These are phyloP conservation scores for Protodeltote pygarga DNA, from an alignment of 2,888 invertebrate species.

Conservation along the genomic window DNA sequence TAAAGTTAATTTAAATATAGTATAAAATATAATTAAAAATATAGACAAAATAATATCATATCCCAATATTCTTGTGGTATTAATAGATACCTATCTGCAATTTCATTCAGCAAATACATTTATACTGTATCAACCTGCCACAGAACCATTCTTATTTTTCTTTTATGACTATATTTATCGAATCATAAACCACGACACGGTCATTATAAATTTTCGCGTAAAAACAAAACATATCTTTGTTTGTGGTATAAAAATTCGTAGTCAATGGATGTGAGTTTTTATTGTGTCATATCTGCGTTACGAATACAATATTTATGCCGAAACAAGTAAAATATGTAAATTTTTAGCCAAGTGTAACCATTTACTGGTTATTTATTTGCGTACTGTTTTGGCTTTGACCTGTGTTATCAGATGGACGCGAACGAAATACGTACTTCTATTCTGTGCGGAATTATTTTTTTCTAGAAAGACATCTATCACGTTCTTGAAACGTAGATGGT, in stretches of 20 bases:
- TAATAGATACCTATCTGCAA: no score
- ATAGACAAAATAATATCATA: no score
- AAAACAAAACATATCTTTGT: constrained; percentile 43
- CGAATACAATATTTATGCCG: constrained; percentile 1
- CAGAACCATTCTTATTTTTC: constrained; percentile 20
- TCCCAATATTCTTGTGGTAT: no score
- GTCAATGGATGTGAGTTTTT: constrained; percentile 22
- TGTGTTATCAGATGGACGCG: no score
- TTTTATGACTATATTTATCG: constrained; percentile 38
- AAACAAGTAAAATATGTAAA: constrained; percentile 22
- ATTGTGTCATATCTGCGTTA: constrained; percentile 35
- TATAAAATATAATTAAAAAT: no score
- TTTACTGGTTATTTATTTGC: constrained; percentile 7
- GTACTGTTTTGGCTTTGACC: no score
- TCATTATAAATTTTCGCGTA: constrained; percentile 32
- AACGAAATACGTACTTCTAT: no score
- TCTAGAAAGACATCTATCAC: no score
- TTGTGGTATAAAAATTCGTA: constrained; percentile 25
- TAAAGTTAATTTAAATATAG: no score
- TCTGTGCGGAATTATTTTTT: no score
- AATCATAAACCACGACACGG: constrained; percentile 17
- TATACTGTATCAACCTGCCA: constrained; percentile 10
- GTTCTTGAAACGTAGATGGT: no score
- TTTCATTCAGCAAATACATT: constrained; percentile 22
- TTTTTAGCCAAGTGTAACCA: constrained; percentile 7